Evolutionary conservation across 2,113 vertebrate genomes (phyloP).

Genomic region (Herpailurus yagouaroundi): DNA sequence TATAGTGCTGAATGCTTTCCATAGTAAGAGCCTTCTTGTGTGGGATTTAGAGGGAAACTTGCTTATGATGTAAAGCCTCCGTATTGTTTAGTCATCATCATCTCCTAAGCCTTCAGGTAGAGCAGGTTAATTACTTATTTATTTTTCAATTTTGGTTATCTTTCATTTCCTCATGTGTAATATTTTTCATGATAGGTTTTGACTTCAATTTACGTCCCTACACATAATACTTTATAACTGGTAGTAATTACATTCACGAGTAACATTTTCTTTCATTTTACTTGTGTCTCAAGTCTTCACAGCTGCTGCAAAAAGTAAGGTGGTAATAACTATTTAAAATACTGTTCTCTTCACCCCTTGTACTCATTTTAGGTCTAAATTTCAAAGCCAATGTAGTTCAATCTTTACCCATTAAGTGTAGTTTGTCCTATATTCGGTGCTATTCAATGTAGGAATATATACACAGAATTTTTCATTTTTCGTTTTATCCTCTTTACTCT

Average conservation of each 20-base stretch:
- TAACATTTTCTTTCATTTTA: slow-evolving; percentile 34
- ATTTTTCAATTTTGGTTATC: background rate
- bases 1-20: background rate
- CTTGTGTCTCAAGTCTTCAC: background rate
- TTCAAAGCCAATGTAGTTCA: background rate
- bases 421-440: background rate
- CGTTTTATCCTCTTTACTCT: slow-evolving; percentile 10
- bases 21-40: background rate
- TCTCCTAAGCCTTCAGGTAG: background rate
- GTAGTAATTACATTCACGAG: background rate
- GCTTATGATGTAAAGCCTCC: background rate
- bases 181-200: slow-evolving; percentile 38
- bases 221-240: background rate
- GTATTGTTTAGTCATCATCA: background rate
- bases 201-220: background rate
- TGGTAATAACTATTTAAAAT: slow-evolving; percentile 3
- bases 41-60: slow-evolving; percentile 28
- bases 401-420: background rate
- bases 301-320: background rate
- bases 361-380: background rate
- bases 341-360: background rate
- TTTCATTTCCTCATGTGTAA: background rate
- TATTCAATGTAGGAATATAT: background rate
- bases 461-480: background rate
- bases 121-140: background rate